A percentile compares a stretch with the other conserved stretches of the same genome.
Evolutionary conservation across 2,888 invertebrate genomes (phyloP).

Genomic region (Cryptus viduatorius): DNA sequence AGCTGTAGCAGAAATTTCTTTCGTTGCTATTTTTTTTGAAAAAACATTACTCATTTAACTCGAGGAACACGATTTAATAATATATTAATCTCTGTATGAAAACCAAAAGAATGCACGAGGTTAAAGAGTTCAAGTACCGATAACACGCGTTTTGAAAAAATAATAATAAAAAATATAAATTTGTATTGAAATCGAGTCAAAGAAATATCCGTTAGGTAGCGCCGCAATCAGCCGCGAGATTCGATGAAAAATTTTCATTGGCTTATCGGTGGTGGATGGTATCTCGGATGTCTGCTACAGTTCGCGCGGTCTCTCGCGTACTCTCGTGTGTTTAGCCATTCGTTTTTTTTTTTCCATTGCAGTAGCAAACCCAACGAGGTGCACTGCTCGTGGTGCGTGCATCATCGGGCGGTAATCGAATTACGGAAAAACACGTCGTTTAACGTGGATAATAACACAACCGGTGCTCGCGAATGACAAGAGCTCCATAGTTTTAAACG

Average conservation of each 20-base stretch:
- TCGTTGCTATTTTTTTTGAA: too few relatives aligned
- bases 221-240: slow-evolving; percentile 23
- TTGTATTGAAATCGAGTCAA: neutral
- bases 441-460: neutral
- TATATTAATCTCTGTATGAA: neutral
- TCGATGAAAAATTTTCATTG: slow-evolving; percentile 16
- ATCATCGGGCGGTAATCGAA: slow-evolving; percentile 37
- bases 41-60: neutral
- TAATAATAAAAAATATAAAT: neutral
- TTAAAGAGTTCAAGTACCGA: neutral
- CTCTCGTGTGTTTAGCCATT: neutral
- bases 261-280: neutral
- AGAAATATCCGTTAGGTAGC: slow-evolving; percentile 29
- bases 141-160: neutral
- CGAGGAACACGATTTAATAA: neutral
- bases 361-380: slow-evolving; percentile 8
- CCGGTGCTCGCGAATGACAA: slow-evolving; percentile 34
- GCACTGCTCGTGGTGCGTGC: neutral
- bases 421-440: slow-evolving; percentile 29
- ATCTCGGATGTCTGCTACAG: slow-evolving; percentile 4
- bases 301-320: slow-evolving; percentile 3
- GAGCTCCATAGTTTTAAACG: neutral
- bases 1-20: too few relatives aligned
- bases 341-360: slow-evolving; percentile 2
- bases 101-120: neutral